Percentiles rank a stretch among this genome's conserved stretches.
Evolutionary conservation across 2,888 invertebrate genomes (phyloP).

Genomic region (Xestia ashworthii): DNA sequence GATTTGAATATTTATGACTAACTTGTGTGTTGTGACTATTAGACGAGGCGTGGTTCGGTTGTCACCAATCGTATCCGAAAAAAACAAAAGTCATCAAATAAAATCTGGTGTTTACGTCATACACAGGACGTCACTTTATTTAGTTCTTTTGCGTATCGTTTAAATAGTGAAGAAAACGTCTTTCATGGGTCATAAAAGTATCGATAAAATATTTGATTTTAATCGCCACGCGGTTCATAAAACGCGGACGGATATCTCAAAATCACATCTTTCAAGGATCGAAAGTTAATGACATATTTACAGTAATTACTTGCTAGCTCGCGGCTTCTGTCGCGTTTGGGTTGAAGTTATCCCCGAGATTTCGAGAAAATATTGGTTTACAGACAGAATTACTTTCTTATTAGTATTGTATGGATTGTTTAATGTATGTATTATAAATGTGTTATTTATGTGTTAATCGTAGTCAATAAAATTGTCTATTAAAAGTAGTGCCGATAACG

Average conservation of each 20-base stretch:
- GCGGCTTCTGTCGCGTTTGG: not conserved
- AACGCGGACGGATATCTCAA: not conserved
- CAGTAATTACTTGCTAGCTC: not conserved
- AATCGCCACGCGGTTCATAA: not conserved
- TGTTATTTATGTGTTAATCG: not conserved
- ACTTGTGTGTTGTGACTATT: not conserved
- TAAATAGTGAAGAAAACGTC: not conserved
- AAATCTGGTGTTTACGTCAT: not conserved
- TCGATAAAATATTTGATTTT: not conserved
- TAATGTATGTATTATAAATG: no score
- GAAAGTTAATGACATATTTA: not conserved
- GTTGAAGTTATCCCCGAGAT: not conserved
- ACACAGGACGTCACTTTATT: not conserved
- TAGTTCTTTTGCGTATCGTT: not conserved
- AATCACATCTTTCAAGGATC: not conserved
- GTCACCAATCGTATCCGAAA: constrained; percentile 1
- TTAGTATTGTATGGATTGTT: not conserved
- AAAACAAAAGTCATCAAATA: not conserved
- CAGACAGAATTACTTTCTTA: not conserved
- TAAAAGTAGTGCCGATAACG: not conserved
- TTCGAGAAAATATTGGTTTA: not conserved
- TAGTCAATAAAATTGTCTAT: not conserved
- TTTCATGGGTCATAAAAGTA: not conserved
- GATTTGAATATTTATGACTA: constrained; percentile 6
- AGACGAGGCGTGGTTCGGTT: constrained; percentile 1